Base-by-base conservation (phyloP, 1,140 invertebrate species). In the Chironomus striatipennis region DNA sequence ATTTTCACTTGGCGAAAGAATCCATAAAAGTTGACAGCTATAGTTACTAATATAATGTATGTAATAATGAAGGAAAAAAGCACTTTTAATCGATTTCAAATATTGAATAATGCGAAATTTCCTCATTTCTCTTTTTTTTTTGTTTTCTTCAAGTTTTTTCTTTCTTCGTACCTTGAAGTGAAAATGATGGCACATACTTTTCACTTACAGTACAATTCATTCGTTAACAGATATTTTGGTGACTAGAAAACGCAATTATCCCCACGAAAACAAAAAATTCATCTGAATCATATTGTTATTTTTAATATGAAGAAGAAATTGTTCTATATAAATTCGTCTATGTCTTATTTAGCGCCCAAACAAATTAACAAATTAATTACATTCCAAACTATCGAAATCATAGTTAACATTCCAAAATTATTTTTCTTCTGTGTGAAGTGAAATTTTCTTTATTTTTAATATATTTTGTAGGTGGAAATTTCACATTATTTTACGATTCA, bases 271-370 rank as follows among this genome's bases (percentile, higher is more conserved):
- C 47, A 57, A 57, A 47, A 57, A 12, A 12, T 57, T 57, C 47
- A 57, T 57, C 12, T 57, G 47, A 57, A 57, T 57, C 47, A 57
- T 57, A n/a, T 34, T 57, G 47, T 57, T 57, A 57, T 57, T 57
- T 57, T n/a, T 57, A 57, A 57, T 57, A 57, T 57, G 47, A 57
- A 57, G 47, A 57, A 57, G 47, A n/a, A 57, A 57, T n/a, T 34
- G 24, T 57, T 57, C 15, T 57, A 57, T 57, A n/a, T 57, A 57
- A 15, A 57, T 57, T 10, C 9, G 5, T 15, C n/a, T 57, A 10
- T 34, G 24, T 2, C 24, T 2, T 34, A 34, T 34, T 34, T 34
- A 34, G 24, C 24, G 24, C 24, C 24, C 5, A 34, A 34, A 34
- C 24, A 34, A 34, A 34, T 34, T 34, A 34, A 34, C 5, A 2